phyloP scores from a whole-genome alignment of 2,888 invertebrate genomes.

The Vanessa cardui region DNA sequence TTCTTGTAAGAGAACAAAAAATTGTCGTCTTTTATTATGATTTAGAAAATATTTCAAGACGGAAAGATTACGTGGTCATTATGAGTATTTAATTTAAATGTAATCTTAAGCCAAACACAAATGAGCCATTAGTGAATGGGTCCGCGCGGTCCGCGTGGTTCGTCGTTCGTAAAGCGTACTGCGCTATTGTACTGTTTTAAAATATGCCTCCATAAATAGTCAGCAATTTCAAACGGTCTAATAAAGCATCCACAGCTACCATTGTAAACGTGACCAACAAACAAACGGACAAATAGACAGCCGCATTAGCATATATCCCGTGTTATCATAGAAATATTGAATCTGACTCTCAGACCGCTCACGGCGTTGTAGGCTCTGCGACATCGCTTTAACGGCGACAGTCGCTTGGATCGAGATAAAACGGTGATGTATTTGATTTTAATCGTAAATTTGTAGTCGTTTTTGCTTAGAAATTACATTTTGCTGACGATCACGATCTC shows the following conservation, averaged over 20 bases:
- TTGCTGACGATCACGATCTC: conserved; percentile 16
- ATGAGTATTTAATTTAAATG: too few species aligned
- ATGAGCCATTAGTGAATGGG: background rate
- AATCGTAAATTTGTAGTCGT: conserved; percentile 22
- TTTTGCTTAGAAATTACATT: conserved; percentile 13
- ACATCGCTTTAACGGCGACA: background rate
- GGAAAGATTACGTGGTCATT: too few species aligned
- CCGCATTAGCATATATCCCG: conserved; percentile 31
- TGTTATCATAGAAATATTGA: conserved; percentile 14
- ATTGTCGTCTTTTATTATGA: too few species aligned
- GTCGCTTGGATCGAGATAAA: background rate
- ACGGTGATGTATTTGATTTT: conserved; percentile 14
- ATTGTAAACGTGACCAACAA: conserved; percentile 28
- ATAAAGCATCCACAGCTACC: conserved; percentile 16
- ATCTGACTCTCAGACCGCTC: background rate
- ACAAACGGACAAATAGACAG: conserved; percentile 28
- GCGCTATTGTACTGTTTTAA: conserved; percentile 16
- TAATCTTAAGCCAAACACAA: background rate
- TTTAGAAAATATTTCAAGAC: too few species aligned
- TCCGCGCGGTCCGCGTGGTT: background rate
- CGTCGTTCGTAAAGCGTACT: background rate
- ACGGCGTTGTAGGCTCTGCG: background rate
- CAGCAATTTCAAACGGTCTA: conserved; percentile 16
- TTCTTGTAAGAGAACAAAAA: too few species aligned
- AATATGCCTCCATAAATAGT: conserved; percentile 28